A percentile compares a stretch with the other conserved stretches of the same genome.
Evolutionary conservation across 2,888 invertebrate genomes (phyloP).

Genomic region (Busseola fusca): DNA sequence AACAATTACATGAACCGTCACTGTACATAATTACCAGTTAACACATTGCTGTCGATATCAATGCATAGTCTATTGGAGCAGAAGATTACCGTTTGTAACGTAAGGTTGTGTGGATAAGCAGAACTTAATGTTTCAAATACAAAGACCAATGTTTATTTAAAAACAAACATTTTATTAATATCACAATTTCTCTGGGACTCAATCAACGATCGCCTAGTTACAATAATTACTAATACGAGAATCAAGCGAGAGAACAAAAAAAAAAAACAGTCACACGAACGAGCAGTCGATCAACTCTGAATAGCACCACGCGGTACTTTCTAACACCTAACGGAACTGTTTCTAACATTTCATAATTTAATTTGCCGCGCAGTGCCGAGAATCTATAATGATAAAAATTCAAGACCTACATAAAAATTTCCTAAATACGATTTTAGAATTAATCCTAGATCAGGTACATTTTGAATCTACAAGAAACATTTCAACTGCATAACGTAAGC

Average conservation of each 20-base stretch:
- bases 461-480: slow-evolving; percentile 65
- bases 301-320: slow-evolving; percentile 63
- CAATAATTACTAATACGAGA: slow-evolving; percentile 69
- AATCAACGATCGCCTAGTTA: slow-evolving; percentile 71
- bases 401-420: slow-evolving; percentile 64
- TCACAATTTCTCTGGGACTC: slow-evolving; percentile 87
- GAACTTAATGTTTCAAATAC: slow-evolving; percentile 24
- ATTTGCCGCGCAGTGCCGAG: slow-evolving; percentile 50
- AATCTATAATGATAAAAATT: slow-evolving; percentile 56
- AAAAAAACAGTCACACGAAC: slow-evolving; percentile 67
- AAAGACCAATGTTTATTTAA: slow-evolving; percentile 56
- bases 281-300: slow-evolving; percentile 63
- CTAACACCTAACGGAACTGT: slow-evolving; percentile 62
- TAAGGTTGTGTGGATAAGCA: slow-evolving; percentile 7
- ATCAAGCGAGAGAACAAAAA: slow-evolving; percentile 72
- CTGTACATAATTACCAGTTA: slow-evolving; percentile 54
- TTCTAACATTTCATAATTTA: slow-evolving; percentile 63
- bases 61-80: slow-evolving; percentile 51
- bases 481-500: slow-evolving; percentile 69
- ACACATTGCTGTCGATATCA: slow-evolving; percentile 24
- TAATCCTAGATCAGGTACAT: slow-evolving; percentile 85
- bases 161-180: slow-evolving; percentile 87
- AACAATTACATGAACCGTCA: slow-evolving; percentile 61
- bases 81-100: slow-evolving; percentile 26
- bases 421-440: slow-evolving; percentile 70